Conservation (phyloP, 2,113 vertebrate genomes). For the Actinemys pallida region DNA sequence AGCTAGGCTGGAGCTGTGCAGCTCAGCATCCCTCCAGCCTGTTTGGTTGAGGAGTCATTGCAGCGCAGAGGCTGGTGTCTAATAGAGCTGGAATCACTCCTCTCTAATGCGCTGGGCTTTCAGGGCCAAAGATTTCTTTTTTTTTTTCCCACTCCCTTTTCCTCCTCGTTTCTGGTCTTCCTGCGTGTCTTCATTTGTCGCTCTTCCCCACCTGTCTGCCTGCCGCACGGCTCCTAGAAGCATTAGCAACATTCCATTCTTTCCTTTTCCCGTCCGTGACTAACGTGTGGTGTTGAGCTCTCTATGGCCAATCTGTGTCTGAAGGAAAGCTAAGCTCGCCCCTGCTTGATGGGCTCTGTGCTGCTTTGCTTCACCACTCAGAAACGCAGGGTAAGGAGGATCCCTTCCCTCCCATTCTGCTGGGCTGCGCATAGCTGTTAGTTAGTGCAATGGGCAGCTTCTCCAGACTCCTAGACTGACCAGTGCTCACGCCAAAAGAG, state of each 20-base stretch:
- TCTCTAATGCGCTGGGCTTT: background rate
- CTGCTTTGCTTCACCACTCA: background rate
- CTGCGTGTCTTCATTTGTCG: accelerated
- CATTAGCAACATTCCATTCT: background rate
- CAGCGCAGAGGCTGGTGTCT: background rate
- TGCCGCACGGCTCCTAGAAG: background rate
- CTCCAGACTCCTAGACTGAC: background rate
- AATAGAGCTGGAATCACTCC: accelerated
- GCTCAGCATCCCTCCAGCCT: background rate
- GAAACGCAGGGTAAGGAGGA: accelerated
- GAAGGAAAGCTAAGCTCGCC: background rate
- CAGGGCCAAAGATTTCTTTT: background rate
- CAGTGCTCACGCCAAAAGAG: background rate
- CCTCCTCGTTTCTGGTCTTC: background rate
- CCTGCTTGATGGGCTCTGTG: background rate
- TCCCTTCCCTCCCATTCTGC: accelerated
- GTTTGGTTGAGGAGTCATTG: background rate
- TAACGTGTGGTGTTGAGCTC: background rate
- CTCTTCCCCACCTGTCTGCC: background rate
- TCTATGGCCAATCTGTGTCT: background rate
- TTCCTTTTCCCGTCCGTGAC: background rate
- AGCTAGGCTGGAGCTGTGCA: accelerated
- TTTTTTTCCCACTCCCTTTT: background rate
- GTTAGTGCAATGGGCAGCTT: background rate
- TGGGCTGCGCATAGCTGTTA: accelerated